These are phyloP conservation scores for Plodia interpunctella DNA, from an alignment of 1,140 invertebrate species.

Conservation along the genomic window DNA sequence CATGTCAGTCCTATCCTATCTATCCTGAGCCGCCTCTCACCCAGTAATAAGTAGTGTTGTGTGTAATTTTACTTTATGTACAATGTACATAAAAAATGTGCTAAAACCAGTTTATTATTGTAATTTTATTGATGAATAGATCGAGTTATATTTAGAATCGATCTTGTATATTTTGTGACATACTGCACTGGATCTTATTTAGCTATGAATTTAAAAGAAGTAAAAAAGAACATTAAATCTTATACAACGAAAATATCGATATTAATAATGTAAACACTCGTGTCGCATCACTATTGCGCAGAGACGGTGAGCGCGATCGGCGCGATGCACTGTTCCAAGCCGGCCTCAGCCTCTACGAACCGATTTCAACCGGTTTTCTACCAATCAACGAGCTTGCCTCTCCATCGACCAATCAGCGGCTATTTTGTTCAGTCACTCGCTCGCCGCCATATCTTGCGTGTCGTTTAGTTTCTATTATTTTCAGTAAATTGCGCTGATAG, in stretches of 20 bases:
- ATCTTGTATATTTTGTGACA: too few species aligned
- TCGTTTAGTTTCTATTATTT: conserved; percentile 41
- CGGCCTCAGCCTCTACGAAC: conserved; percentile 58
- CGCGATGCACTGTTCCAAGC: conserved; percentile 56
- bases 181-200: too few species aligned
- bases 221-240: background rate
- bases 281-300: conserved; percentile 48
- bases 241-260: conserved; percentile 44
- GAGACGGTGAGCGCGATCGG: conserved; percentile 35
- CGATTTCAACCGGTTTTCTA: conserved; percentile 62
- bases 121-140: too few species aligned
- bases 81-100: too few species aligned
- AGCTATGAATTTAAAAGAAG: too few species aligned
- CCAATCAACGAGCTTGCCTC: conserved; percentile 57
- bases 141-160: too few species aligned
- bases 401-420: conserved; percentile 61
- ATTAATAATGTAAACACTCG: conserved; percentile 26
- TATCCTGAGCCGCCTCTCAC: too few species aligned
- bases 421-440: conserved; percentile 52
- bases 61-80: too few species aligned
- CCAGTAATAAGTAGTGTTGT: too few species aligned
- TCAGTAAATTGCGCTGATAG: conserved; percentile 40
- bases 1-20: too few species aligned
- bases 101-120: too few species aligned
- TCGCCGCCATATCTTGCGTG: conserved; percentile 33